phyloP scores from a whole-genome alignment of 2,113 vertebrate species.

The Menura novaehollandiae region DNA sequence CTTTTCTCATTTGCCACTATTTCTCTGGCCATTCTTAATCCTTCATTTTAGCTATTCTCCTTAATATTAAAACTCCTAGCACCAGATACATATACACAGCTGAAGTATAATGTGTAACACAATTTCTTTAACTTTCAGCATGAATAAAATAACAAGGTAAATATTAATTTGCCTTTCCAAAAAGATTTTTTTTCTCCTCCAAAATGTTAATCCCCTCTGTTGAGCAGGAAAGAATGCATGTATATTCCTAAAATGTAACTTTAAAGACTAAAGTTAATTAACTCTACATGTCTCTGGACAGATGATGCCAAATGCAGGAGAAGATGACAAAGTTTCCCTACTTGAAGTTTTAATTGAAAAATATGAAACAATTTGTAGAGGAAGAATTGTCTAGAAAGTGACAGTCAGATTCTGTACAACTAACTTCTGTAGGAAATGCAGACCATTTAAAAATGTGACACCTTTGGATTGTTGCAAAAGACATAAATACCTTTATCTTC shows the following conservation, averaged over 20 bases:
- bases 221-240: neutral
- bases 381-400: neutral
- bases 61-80: neutral
- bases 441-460: neutral
- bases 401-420: neutral
- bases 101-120: neutral
- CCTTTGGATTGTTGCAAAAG: neutral
- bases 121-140: neutral
- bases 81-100: neutral
- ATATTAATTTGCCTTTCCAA: neutral
- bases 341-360: neutral
- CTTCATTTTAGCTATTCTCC: neutral
- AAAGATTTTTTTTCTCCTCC: neutral
- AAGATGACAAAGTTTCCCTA: neutral
- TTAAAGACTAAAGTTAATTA: neutral
- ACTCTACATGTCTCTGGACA: neutral
- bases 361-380: neutral
- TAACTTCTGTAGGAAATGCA: neutral
- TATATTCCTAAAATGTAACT: neutral
- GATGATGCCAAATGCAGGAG: neutral
- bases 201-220: neutral
- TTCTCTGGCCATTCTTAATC: neutral
- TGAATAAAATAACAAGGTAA: neutral
- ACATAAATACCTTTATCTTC: neutral
- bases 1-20: too few relatives aligned